Evolutionary conservation across 1,140 invertebrate species (phyloP), one percentile per base, ranked within the genome.

Genomic region (Drosophila sp.): DNA sequence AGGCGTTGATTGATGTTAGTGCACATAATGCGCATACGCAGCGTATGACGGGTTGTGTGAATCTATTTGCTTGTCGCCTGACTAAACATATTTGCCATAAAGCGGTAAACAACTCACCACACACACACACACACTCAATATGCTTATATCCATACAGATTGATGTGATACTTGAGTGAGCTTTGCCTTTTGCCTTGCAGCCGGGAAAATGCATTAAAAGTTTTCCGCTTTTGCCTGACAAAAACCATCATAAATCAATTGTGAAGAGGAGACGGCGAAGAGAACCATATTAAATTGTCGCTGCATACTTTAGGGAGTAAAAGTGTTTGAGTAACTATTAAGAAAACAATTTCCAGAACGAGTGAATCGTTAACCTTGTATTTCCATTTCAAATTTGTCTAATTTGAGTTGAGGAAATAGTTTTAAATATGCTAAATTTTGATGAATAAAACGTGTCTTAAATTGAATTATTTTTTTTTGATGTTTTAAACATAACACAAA

Each of bases 11-110:
- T 57, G 60, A 40, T 54, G 27, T 50, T 47, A 38, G 54, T 80
- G 82, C 81, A 78, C 63, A 79, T 54, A 82, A 70, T 86, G 76
- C 82, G 82, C 76, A 86, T 87, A 86, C 83, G 82, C 83, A 87
- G 55, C 69, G 79, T 86, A 69, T 60, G 69, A 69, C 76, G 44
- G 27, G 44, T 23, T 50, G 23, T 27, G 7, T 5, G 25, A 50
- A 50, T 50, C 55, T 30, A 30, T 62, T 70, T 32, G 10, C 55
- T 40, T 56, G 55, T 47, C 35, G 60, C 69, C 50, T 63, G 55
- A 66, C 77, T 77, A 50, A 56, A 47, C 71, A 69, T 65, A 75
- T 72, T 70, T 63, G 55, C 44, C 30, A 57, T 75, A 67, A 77
- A 41, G 80, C 66, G 65, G 61, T 63, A 68, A 77, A 75, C 80